Evolutionary conservation across 2,113 vertebrate species (phyloP).

Genomic region (Emydura subglobosa): DNA sequence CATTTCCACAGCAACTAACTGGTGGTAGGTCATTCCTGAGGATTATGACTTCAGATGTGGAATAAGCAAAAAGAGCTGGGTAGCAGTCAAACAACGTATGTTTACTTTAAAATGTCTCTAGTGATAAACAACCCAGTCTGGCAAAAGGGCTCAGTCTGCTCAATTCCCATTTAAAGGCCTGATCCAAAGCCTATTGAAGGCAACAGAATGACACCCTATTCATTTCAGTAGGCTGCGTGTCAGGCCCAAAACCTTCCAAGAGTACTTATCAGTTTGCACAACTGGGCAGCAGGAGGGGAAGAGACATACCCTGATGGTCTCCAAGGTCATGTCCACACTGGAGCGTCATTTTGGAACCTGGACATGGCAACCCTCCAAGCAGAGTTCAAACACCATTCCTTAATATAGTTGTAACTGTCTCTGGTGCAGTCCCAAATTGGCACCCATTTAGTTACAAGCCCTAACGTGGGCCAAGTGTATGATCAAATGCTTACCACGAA

Average conservation of each 20-base stretch:
- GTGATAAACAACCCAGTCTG: no score
- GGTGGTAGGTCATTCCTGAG: background rate
- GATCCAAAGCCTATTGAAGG: background rate
- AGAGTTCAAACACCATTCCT: background rate
- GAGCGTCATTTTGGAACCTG: background rate
- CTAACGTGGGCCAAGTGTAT: background rate
- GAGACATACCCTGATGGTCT: background rate
- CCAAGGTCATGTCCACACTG: rapidly evolving
- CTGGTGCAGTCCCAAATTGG: no score
- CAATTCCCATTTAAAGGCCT: background rate
- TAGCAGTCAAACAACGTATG: background rate
- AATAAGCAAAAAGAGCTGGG: background rate
- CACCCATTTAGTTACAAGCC: background rate
- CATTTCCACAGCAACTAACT: background rate
- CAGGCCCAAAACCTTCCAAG: rapidly evolving
- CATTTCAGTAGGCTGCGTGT: no score
- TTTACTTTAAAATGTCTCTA: background rate
- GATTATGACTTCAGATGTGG: background rate
- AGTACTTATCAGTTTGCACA: background rate
- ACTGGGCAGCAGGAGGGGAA: background rate
- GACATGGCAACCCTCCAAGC: background rate
- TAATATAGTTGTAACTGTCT: background rate
- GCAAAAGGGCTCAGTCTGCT: background rate
- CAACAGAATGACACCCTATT: rapidly evolving
- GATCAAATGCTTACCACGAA: background rate